Evolutionary conservation across 2,888 invertebrate genomes (phyloP), one percentile per base, ranked within the genome.

Genomic region (Drosophila sordidapex): DNA sequence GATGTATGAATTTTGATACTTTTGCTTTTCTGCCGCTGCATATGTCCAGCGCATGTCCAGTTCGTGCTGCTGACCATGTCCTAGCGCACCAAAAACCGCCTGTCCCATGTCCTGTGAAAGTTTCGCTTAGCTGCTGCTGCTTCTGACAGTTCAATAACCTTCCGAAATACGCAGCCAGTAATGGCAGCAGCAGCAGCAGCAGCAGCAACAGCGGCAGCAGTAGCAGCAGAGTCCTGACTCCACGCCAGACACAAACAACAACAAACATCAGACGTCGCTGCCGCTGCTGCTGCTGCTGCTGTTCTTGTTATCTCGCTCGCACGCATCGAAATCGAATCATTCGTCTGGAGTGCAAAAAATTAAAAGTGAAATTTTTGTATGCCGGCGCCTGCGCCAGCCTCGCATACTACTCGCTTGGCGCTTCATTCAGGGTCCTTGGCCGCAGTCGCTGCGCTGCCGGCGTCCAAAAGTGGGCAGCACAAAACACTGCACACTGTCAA

Each of bases 321-420:
- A 74, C 88, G 64, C 77, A 71, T 70, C 56, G 57, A 63, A 72
- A 70, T 64, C 56, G 65, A 57, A 72, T 70, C 63, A 53, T 13
- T 33, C 62, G 70, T 71, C 62, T 87, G 88, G 89, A 63, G 59
- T 65, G 79, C 75, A 90, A 92, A 92, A 92, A 92, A 91, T 92
- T 92, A 92, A 92, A 92, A 92, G 92, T 92, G 92, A 92, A 92
- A 92, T 89, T 92, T 92, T 92, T 87, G 64, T 75, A 70, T 78
- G 83, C 89, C 78, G 78, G 84, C 87, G 89, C 79, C 84, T 87
- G 87, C 87, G 89, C 87, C 81, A 25, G 70, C 78, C 79, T 71
- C 66, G 29, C 71, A 58, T 69, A 72, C 64, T 65, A 52, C 15
- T 46, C 46, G 68, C 38, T 51, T 59, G 46, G 8, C 29, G 65